Evolutionary conservation across 1,140 invertebrate genomes (phyloP).

Genomic region (Metopolophium dirhodum): DNA sequence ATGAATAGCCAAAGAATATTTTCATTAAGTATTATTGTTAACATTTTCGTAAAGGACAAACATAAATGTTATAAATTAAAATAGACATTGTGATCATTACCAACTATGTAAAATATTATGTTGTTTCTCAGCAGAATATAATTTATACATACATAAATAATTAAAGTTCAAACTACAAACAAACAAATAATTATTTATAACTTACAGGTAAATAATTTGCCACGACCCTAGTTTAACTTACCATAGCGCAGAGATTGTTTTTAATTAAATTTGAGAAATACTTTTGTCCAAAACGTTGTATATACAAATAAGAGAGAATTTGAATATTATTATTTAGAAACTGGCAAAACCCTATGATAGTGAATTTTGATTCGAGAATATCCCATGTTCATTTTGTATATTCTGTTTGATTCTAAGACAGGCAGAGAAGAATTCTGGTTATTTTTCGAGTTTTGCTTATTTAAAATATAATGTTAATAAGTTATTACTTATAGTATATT

Average conservation of each 20-base stretch:
- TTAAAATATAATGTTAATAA: not conserved
- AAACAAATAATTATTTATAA: not conserved
- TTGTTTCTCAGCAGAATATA: not conserved
- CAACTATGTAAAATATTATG: not conserved
- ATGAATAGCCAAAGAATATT: not conserved
- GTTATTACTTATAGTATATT: too few species aligned
- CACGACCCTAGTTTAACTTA: not conserved
- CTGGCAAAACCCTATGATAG: not conserved
- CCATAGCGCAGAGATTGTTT: not conserved
- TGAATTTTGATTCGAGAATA: not conserved
- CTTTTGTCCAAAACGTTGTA: not conserved
- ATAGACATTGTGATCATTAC: not conserved
- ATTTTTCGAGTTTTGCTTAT: too few species aligned
- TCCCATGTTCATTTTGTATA: not conserved
- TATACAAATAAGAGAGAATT: not conserved
- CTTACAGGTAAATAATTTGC: not conserved
- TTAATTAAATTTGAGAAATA: not conserved
- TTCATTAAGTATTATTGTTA: not conserved
- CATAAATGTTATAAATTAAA: not conserved
- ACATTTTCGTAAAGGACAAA: not conserved
- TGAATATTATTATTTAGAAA: not conserved
- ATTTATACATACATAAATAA: not conserved
- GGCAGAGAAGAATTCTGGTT: not conserved
- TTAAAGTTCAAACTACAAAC: not conserved
- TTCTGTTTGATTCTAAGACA: not conserved